phyloP scores from a whole-genome alignment of 1,140 invertebrate genomes.

The Drosophila melanica region DNA sequence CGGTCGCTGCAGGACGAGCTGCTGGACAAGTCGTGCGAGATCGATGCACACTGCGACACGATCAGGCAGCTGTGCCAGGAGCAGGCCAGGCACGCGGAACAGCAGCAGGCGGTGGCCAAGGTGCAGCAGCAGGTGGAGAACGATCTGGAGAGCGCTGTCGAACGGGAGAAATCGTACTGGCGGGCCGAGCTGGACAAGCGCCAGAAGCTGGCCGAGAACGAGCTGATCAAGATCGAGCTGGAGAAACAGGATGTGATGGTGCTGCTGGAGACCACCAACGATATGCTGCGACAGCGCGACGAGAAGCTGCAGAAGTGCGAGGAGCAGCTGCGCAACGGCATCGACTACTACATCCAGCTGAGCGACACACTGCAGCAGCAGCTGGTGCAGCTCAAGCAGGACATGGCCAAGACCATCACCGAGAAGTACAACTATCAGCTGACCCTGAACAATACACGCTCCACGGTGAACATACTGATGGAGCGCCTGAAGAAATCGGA shows the following conservation, averaged over 20 bases:
- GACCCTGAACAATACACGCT: constrained; percentile 84
- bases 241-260: constrained; percentile 85
- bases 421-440: constrained; percentile 85
- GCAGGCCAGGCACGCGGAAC: constrained; percentile 77
- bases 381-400: constrained; percentile 78
- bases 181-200: constrained; percentile 85
- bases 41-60: constrained; percentile 74
- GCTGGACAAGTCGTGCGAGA: constrained; percentile 81
- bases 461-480: constrained; percentile 85
- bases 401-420: constrained; percentile 80
- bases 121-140: constrained; percentile 83
- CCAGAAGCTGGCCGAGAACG: constrained; percentile 85
- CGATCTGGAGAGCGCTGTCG: constrained; percentile 79
- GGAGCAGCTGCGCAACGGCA: constrained; percentile 78
- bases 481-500: constrained; percentile 85
- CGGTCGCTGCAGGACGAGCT: constrained; percentile 81
- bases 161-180: constrained; percentile 84
- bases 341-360: constrained; percentile 80
- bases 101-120: constrained; percentile 72
- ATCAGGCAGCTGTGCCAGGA: constrained; percentile 78
- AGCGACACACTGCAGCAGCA: constrained; percentile 78
- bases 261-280: constrained; percentile 79
- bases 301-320: constrained; percentile 83
- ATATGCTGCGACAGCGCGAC: constrained; percentile 80
- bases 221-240: constrained; percentile 85